A percentile compares a stretch with the other conserved stretches of the same genome.
Evolutionary conservation across 1,140 invertebrate genomes (phyloP).

Genomic region (Paramacrobiotus metropolitanus): DNA sequence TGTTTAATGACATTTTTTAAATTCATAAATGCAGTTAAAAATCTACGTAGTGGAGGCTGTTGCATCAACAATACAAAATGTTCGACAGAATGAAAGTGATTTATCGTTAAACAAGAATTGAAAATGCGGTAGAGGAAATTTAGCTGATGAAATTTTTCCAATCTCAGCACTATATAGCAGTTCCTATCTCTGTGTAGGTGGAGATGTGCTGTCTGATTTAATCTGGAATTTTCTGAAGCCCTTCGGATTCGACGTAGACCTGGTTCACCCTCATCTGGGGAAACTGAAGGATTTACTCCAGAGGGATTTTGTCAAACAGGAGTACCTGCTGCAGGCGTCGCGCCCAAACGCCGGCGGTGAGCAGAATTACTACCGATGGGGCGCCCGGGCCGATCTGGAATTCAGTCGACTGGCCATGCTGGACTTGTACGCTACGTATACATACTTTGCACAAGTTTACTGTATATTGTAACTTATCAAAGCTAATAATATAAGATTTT

Average conservation of each 20-base stretch:
- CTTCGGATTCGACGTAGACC: background rate
- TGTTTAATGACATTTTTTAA: background rate
- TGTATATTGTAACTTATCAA: too few species aligned
- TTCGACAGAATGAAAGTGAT: too few species aligned
- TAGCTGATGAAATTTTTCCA: too few species aligned
- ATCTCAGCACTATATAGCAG: too few species aligned
- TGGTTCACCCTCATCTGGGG: background rate
- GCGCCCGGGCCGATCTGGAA: background rate
- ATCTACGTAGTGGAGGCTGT: background rate
- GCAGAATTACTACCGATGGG: background rate
- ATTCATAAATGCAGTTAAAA: background rate
- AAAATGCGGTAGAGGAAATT: too few species aligned
- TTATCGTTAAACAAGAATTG: too few species aligned
- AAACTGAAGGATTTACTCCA: background rate
- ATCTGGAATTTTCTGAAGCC: background rate
- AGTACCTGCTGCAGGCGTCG: background rate
- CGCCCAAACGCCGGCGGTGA: background rate
- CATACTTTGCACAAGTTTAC: background rate
- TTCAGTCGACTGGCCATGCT: background rate
- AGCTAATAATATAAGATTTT: too few species aligned
- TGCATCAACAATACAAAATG: too few species aligned
- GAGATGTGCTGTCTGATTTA: background rate
- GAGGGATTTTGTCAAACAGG: background rate
- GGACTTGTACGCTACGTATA: background rate
- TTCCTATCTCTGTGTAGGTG: too few species aligned